Percentiles rank a stretch among this genome's conserved stretches.
These are phyloP conservation scores for Drosophila auraria DNA, from an alignment of 1,140 invertebrate species.

Conservation along the genomic window DNA sequence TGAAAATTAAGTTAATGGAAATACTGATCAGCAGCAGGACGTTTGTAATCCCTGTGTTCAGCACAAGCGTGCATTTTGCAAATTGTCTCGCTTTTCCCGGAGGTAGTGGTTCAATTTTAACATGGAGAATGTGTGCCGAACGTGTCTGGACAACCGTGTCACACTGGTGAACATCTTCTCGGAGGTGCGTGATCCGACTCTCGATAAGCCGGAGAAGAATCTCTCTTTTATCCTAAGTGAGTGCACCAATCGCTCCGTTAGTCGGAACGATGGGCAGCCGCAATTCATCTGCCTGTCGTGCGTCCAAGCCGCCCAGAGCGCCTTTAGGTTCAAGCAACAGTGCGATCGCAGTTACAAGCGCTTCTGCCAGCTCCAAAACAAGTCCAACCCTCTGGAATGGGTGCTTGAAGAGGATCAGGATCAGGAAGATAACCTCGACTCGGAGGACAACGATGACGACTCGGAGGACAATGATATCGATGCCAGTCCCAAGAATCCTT, in stretches of 20 bases:
- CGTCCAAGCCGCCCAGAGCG: constrained; percentile 47
- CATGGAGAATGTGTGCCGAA: constrained; percentile 52
- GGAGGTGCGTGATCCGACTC: constrained; percentile 24
- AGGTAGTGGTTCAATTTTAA: background rate
- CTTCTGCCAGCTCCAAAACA: constrained; percentile 16
- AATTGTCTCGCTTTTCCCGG: background rate
- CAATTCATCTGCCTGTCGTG: constrained; percentile 58
- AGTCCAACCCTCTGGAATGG: too few species aligned
- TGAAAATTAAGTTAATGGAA: background rate
- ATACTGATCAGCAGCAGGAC: background rate
- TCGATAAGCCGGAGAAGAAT: constrained; percentile 19
- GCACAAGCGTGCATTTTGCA: too few species aligned
- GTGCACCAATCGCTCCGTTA: constrained; percentile 40
- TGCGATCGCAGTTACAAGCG: constrained; percentile 39
- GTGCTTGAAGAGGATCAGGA: background rate
- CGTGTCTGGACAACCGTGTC: constrained; percentile 53
- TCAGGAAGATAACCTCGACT: background rate
- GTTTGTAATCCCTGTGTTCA: background rate
- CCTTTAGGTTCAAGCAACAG: constrained; percentile 53
- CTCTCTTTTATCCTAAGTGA: constrained; percentile 46
- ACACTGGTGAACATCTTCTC: constrained; percentile 60
- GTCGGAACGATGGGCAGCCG: constrained; percentile 32
- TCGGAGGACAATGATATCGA: background rate
- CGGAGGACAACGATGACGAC: too few species aligned
- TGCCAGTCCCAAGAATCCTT: background rate